phyloP scores from a whole-genome alignment of 1,140 invertebrate species.

The Drosophila saltans region DNA sequence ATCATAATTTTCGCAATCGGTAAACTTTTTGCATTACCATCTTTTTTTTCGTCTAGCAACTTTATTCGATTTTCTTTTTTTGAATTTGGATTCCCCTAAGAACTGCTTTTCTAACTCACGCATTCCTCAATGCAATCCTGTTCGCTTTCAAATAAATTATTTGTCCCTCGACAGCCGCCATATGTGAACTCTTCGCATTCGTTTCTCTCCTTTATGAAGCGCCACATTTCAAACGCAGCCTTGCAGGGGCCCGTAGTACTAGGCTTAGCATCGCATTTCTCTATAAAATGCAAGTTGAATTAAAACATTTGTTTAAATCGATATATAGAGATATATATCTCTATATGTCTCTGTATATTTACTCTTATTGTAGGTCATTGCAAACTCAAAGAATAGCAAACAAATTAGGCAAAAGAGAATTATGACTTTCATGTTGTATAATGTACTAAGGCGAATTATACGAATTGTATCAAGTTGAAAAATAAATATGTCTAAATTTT shows the following conservation, averaged over 20 bases:
- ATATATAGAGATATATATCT: no score
- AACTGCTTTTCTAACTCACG: neutral
- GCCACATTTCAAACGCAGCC: slow-evolving; percentile 45
- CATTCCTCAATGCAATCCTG: slow-evolving; percentile 35
- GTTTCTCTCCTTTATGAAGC: slow-evolving; percentile 19
- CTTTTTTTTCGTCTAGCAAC: neutral
- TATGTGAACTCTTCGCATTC: slow-evolving; percentile 42
- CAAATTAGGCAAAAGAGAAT: neutral
- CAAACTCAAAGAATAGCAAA: neutral
- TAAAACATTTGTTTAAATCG: no score
- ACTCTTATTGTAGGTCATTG: neutral
- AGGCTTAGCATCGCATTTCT: slow-evolving; percentile 39
- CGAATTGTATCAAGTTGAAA: neutral
- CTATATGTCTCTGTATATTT: neutral
- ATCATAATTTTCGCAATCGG: slow-evolving; percentile 26
- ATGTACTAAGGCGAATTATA: neutral
- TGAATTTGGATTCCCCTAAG: neutral
- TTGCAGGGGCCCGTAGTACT: slow-evolving; percentile 43
- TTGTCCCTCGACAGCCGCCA: slow-evolving; percentile 43
- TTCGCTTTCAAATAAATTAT: slow-evolving; percentile 44
- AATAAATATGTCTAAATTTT: no score
- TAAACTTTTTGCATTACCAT: neutral
- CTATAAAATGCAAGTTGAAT: neutral
- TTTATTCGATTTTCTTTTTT: slow-evolving; percentile 14
- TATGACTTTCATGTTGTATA: neutral